Percentiles rank a stretch among this genome's conserved stretches.
phyloP scores from a whole-genome alignment of 2,797 vertebrate genomes.

The Catharus ustulatus region DNA sequence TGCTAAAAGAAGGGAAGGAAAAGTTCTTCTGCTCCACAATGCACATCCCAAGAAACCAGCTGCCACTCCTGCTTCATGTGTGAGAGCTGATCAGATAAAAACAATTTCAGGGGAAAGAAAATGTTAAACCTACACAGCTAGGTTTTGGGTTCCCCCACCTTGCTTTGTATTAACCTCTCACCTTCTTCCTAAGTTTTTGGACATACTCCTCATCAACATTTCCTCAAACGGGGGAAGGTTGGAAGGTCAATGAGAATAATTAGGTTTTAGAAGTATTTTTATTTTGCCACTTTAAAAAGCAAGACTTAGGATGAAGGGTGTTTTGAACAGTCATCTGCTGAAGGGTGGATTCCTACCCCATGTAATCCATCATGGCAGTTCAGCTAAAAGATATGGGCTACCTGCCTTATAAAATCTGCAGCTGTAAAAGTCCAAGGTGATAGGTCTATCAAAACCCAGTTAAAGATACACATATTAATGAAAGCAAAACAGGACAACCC shows the following conservation, averaged over 20 bases:
- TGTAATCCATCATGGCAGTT: background rate
- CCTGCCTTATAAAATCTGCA: background rate
- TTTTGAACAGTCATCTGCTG: background rate
- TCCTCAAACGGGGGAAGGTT: background rate
- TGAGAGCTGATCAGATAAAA: background rate
- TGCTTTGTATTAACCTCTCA: background rate
- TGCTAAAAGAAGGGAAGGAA: background rate
- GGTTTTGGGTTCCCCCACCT: rapidly evolving
- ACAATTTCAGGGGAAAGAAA: background rate
- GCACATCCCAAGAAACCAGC: background rate
- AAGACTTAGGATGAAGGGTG: background rate
- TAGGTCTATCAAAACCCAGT: background rate
- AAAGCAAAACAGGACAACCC: background rate
- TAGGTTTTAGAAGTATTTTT: background rate
- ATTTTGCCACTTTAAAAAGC: background rate
- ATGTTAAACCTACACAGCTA: background rate
- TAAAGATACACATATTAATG: background rate
- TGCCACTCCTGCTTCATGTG: rapidly evolving
- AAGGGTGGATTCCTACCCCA: background rate
- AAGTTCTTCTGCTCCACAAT: background rate
- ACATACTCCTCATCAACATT: background rate
- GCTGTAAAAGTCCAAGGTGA: background rate
- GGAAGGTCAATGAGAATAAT: rapidly evolving
- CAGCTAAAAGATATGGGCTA: background rate
- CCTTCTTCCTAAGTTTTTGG: background rate